A percentile compares a stretch with the other conserved stretches of the same genome.
Evolutionary conservation across 1,140 invertebrate species (phyloP).

Genomic region (Steinernema khuongi): DNA sequence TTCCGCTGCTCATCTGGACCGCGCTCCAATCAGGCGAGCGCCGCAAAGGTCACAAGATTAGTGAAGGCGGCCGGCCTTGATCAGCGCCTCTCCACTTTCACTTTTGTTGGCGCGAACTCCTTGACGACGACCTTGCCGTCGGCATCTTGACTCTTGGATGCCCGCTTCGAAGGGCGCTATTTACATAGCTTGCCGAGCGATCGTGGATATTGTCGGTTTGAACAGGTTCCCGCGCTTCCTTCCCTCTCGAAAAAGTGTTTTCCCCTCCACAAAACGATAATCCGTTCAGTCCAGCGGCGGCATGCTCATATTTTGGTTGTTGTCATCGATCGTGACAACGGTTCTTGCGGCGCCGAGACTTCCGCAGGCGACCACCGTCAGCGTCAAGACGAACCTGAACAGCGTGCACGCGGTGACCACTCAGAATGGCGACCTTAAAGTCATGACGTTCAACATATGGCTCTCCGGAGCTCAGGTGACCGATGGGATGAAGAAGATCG

Average conservation of each 20-base stretch:
- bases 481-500: constrained; percentile 43
- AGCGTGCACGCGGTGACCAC: background rate
- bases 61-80: background rate
- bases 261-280: background rate
- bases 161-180: background rate
- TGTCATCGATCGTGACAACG: background rate
- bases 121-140: background rate
- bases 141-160: background rate
- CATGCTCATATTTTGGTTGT: background rate
- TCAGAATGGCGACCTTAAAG: background rate
- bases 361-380: background rate
- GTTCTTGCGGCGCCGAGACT: background rate
- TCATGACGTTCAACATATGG: constrained; percentile 50
- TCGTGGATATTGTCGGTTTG: background rate
- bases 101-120: background rate
- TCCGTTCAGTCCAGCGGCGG: background rate
- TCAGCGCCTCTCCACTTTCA: background rate
- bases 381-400: background rate
- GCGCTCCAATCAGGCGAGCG: no score
- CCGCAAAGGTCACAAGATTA: no score
- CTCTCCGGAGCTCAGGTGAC: constrained; percentile 20
- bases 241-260: background rate
- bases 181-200: background rate
- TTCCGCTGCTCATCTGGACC: no score
- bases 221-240: background rate